Base-by-base conservation (phyloP, 2,113 vertebrate species). In the Tupaia chinensis region DNA sequence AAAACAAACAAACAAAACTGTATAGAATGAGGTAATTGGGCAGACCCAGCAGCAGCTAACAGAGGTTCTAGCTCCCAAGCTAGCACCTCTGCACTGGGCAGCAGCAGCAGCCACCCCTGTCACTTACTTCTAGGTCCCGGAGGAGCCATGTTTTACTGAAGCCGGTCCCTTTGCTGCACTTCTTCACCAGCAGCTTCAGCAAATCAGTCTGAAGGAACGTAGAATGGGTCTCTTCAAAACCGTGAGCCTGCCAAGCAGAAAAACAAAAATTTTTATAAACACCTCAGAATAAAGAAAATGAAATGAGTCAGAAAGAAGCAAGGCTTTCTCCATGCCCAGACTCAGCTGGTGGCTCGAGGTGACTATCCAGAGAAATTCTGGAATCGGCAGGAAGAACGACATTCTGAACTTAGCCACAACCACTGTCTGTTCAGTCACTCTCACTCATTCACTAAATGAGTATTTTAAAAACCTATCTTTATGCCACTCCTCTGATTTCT, bases 61-160 rank as follows among this genome's bases (percentile, higher is more conserved):
- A 20, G 53, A 11, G 0, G 44, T 9, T 29, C 80, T 68, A n/a
- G 44, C n/a, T 61, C 20, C 11, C 4, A 5, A 77, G 76, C 14
- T 9, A 23, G 44, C 1, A 84, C 53, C 56, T 9, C 54, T 93
- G 85, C 53, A 54, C 8, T 61, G 34, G 61, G 15, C 27, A n/a
- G 69, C 13, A 6, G 54, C 0, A 11, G 60, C 1, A 44, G 29
- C 9, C 23, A 7, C 78, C 44, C 56, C 14, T 0, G 1, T 44
- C n/a, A 56, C 96, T 98, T 97, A 99, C 99, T 97, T 99, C 99
- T 65, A 99, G 97, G 97, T 99, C 99, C 29, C 99, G 98, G 76
- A 99, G 99, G 69, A 99, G 98, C 99, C 99, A 99, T 25, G 99
- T 99, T 97, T 99, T 99, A 97, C 99, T 99, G 98, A 99, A 99